Percentiles rank a stretch among this genome's conserved stretches.
These are phyloP conservation scores for Hofmannophila pseudospretella DNA, from an alignment of 2,888 invertebrate species.

Conservation along the genomic window DNA sequence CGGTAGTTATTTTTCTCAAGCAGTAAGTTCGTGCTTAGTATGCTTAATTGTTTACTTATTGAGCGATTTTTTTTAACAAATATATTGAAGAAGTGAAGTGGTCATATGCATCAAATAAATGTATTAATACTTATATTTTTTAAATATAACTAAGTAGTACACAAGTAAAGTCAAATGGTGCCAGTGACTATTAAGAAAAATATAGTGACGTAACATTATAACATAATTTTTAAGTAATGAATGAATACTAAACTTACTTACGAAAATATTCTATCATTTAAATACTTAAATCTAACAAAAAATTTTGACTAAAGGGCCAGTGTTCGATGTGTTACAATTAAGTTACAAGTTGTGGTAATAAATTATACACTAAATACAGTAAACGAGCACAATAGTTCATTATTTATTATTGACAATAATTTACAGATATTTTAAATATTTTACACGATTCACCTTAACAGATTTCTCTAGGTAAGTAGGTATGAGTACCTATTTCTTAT, in stretches of 20 bases:
- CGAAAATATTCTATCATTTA: slow-evolving; percentile 31
- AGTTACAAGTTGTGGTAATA: slow-evolving; percentile 11
- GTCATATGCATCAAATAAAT: slow-evolving; percentile 15
- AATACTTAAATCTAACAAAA: slow-evolving; percentile 70
- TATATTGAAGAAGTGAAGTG: slow-evolving; percentile 7
- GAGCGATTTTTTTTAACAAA: slow-evolving; percentile 28
- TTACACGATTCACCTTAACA: too few species aligned
- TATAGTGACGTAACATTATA: slow-evolving; percentile 7
- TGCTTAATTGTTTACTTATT: slow-evolving; percentile 29
- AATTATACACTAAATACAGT: slow-evolving; percentile 30
- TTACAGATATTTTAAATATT: slow-evolving; percentile 12
- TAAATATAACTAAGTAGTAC: slow-evolving; percentile 10
- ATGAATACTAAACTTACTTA: slow-evolving; percentile 25
- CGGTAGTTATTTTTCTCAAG: slow-evolving; percentile 2
- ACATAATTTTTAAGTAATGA: slow-evolving; percentile 19
- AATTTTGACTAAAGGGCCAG: slow-evolving; percentile 67
- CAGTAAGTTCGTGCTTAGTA: slow-evolving; percentile 14
- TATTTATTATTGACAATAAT: slow-evolving; percentile 17
- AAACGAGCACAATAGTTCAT: slow-evolving; percentile 38
- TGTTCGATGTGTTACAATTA: slow-evolving; percentile 58
- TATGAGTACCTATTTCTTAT: too few species aligned
- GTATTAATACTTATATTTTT: slow-evolving; percentile 26
- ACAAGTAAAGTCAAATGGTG: slow-evolving; percentile 30
- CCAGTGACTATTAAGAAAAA: slow-evolving; percentile 32
- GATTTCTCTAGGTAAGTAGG: too few species aligned